Conservation (phyloP, 2,797 vertebrate species). For the Melanotaenia maccullochi region DNA sequence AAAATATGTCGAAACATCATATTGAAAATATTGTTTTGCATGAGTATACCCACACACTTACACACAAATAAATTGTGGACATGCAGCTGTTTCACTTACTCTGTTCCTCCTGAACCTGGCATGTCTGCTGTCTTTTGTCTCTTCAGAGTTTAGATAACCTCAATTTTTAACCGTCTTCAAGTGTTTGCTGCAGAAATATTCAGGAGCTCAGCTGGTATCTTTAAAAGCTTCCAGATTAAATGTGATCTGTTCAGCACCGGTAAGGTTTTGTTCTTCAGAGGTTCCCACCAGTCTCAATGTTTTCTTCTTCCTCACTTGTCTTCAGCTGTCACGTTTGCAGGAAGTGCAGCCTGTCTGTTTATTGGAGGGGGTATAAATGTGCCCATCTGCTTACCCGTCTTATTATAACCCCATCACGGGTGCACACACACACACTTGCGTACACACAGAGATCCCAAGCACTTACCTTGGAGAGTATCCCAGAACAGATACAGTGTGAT, state of each 20-base stretch:
- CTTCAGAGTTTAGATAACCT: constrained; percentile 15
- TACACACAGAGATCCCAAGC: constrained; percentile 26
- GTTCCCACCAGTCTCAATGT: constrained; percentile 30
- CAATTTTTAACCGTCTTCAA: constrained; percentile 8
- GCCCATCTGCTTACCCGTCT: constrained; percentile 42
- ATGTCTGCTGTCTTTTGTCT: constrained; percentile 57
- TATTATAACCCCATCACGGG: constrained; percentile 53
- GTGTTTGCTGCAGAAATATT: constrained; percentile 18
- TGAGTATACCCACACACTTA: background rate
- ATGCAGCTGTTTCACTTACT: constrained; percentile 71
- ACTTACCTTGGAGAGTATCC: constrained; percentile 65
- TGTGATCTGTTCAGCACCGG: constrained; percentile 2
- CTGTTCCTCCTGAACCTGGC: constrained; percentile 65
- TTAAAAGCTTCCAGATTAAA: constrained; percentile 23
- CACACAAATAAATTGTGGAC: background rate
- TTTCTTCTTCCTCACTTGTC: constrained; percentile 20
- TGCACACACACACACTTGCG: background rate
- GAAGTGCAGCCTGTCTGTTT: constrained; percentile 49
- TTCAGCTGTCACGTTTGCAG: constrained; percentile 49
- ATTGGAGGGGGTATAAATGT: constrained; percentile 53
- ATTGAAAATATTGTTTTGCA: background rate
- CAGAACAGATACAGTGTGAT: constrained; percentile 59
- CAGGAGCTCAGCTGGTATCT: constrained; percentile 6
- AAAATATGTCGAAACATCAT: background rate
- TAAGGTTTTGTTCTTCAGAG: constrained; percentile 13